Evolutionary conservation across 2,888 invertebrate genomes (phyloP), one percentile per base, ranked within the genome.

Genomic region (Caprella mutica): DNA sequence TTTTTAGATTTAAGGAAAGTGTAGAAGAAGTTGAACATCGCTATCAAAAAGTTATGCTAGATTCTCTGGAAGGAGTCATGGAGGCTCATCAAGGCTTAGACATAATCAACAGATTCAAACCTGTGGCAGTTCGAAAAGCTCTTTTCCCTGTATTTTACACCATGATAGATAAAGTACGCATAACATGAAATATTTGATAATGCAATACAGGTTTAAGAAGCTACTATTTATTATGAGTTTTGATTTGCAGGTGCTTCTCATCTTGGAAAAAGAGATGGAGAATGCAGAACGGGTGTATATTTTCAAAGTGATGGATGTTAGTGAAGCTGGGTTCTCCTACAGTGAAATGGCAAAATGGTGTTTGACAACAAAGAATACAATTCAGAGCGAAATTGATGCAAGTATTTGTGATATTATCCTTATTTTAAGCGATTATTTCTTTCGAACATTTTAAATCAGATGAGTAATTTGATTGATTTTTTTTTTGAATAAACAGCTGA

Each of bases 1-100:
- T n/a, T n/a, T n/a, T n/a, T n/a, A 63, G 63, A 39, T 63, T 63
- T 40, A 55, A 59, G 19, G 57, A 57, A 27, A 55, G 46, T 17
- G 51, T 63, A 46, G 63, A 63, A 44, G 63, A 63, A 46, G 57
- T 57, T 24, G 63, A 63, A 51, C 59, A 59, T 8, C 44, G 63
- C 21, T 63, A 63, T 51, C 63, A 63, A 55, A 58, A 59, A 33
- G 59, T 59, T 46, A 59, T 63, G 63, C 57, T 59, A 23, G 55
- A 51, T 6, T 54, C 59, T 3, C 56, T 63, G 38, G 57, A 63
- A 58, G 59, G 53, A 4, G 56, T 59, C 23, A 51, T 55, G 24
- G 30, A 54, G 30, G 59, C 56, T 29, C 30, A 59, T 27, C 59
- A 63, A 21, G 59, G 63, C 8, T 48, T 63, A n/a, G 14, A 23